These are phyloP conservation scores for Dromius quadrimaculatus DNA, from an alignment of 2,888 invertebrate genomes.

Conservation along the genomic window DNA sequence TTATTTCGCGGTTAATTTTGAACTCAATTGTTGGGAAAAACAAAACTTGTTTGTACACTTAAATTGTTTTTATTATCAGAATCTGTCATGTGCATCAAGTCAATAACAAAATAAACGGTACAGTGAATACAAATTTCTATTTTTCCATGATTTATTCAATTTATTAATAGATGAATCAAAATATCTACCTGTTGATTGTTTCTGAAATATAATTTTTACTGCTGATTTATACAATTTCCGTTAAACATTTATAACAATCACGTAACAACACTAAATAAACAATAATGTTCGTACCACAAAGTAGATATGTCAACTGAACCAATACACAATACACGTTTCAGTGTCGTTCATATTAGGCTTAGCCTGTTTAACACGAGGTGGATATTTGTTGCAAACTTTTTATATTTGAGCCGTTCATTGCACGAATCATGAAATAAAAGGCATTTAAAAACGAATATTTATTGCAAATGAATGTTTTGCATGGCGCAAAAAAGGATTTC, in stretches of 20 bases:
- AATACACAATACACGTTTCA: slow-evolving; percentile 15
- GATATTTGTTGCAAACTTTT: too few relatives aligned
- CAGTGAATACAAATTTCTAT: not conserved
- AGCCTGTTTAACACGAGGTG: too few relatives aligned
- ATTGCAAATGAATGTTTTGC: too few relatives aligned
- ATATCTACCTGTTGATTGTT: slow-evolving; percentile 13
- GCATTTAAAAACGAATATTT: too few relatives aligned
- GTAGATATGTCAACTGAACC: slow-evolving; percentile 32
- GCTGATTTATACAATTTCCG: too few relatives aligned
- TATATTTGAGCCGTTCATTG: too few relatives aligned
- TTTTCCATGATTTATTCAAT: slow-evolving; percentile 27
- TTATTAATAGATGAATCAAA: too few relatives aligned
- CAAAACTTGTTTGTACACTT: slow-evolving; percentile 10
- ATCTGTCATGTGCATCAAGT: slow-evolving; percentile 6
- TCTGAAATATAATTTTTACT: not conserved
- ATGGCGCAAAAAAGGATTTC: too few relatives aligned
- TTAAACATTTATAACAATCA: not conserved
- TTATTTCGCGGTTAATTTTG: slow-evolving; percentile 3
- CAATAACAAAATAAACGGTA: slow-evolving; percentile 2
- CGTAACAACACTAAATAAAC: slow-evolving; percentile 6
- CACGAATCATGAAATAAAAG: too few relatives aligned
- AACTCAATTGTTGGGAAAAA: not conserved
- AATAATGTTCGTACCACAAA: slow-evolving; percentile 25
- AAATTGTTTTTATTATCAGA: slow-evolving; percentile 1
- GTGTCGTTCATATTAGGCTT: slow-evolving; percentile 10